These are phyloP conservation scores for Spizella passerina DNA, from an alignment of 2,797 vertebrate genomes.

Conservation along the genomic window DNA sequence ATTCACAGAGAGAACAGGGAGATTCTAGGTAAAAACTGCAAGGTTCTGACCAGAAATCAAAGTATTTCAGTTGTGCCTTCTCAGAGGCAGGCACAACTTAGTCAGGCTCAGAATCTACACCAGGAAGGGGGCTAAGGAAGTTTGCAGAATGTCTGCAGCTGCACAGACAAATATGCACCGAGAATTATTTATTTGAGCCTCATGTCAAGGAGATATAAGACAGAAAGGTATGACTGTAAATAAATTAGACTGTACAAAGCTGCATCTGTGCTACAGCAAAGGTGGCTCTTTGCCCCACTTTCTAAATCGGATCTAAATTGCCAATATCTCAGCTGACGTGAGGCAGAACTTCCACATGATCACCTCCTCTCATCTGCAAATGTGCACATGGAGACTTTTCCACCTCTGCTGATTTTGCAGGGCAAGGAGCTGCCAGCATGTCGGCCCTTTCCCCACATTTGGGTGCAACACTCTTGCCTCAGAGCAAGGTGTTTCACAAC, in stretches of 20 bases:
- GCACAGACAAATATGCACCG: fast-evolving
- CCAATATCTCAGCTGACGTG: not conserved
- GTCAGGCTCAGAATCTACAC: not conserved
- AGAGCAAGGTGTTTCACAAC: not conserved
- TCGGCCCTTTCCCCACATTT: fast-evolving
- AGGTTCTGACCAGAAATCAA: not conserved
- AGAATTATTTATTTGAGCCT: not conserved
- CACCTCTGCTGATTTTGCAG: not conserved
- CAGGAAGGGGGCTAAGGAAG: not conserved
- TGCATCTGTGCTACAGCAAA: not conserved
- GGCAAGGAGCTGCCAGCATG: not conserved
- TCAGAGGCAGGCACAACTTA: fast-evolving
- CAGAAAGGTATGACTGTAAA: not conserved
- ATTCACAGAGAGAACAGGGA: not conserved
- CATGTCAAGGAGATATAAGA: not conserved
- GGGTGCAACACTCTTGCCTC: not conserved
- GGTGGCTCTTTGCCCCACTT: not conserved
- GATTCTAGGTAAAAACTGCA: not conserved
- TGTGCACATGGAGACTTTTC: not conserved
- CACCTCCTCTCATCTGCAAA: not conserved
- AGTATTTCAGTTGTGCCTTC: not conserved
- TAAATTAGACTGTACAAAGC: not conserved
- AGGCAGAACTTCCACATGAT: not conserved
- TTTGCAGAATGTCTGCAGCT: not conserved
- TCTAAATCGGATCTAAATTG: not conserved